phyloP scores from a whole-genome alignment of 1,140 invertebrate species.

The Formica selysi region DNA sequence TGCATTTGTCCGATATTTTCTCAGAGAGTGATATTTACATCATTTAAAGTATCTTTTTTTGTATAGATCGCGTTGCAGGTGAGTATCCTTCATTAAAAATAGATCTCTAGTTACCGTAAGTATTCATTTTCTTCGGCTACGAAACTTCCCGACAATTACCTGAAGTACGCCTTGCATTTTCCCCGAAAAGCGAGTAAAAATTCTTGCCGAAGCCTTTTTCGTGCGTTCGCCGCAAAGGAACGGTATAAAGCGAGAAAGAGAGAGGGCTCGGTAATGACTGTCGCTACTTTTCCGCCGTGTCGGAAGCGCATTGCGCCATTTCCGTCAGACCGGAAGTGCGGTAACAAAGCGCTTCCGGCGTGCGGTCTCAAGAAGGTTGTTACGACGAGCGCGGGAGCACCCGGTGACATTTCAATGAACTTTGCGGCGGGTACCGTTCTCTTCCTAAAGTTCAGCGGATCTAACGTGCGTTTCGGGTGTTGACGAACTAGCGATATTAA shows the following conservation, averaged over 20 bases:
- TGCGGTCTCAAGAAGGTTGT: constrained; percentile 77
- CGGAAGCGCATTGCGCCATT: constrained; percentile 77
- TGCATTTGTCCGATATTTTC: background rate
- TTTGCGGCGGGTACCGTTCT: constrained; percentile 78
- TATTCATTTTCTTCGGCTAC: constrained; percentile 33
- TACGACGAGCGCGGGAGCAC: constrained; percentile 66
- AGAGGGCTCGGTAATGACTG: constrained; percentile 71
- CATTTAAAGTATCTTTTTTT: background rate
- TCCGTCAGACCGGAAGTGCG: constrained; percentile 78
- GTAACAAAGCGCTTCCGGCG: constrained; percentile 80
- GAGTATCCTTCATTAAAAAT: constrained; percentile 45
- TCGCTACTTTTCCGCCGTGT: constrained; percentile 76
- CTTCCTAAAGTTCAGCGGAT: constrained; percentile 77
- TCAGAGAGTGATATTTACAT: background rate
- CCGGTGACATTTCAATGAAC: constrained; percentile 83
- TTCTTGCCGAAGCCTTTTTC: constrained; percentile 5
- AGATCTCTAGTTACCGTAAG: constrained; percentile 8
- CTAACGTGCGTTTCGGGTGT: constrained; percentile 72
- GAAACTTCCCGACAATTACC: constrained; percentile 55
- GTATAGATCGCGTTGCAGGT: background rate
- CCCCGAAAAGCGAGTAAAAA: constrained; percentile 42
- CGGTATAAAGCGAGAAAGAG: constrained; percentile 44
- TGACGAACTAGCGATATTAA: constrained; percentile 69
- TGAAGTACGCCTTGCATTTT: constrained; percentile 44
- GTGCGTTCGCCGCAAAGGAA: constrained; percentile 25